Percentiles rank a stretch among this genome's conserved stretches.
Evolutionary conservation across 2,888 invertebrate species (phyloP).

Genomic region (Catocala nupta): DNA sequence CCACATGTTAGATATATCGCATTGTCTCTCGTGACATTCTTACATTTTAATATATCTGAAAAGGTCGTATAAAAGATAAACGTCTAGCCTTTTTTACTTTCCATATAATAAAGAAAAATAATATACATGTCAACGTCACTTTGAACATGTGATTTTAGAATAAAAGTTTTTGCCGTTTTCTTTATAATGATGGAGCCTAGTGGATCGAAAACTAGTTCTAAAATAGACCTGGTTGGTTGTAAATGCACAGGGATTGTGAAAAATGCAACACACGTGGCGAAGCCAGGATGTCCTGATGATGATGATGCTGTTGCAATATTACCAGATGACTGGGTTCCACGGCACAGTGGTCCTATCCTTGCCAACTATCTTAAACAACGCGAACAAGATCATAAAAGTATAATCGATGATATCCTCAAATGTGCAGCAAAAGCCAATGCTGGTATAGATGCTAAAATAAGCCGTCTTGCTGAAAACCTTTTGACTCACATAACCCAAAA

Average conservation of each 20-base stretch:
- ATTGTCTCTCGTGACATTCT: no score
- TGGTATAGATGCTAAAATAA: slow-evolving; percentile 64
- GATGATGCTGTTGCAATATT: slow-evolving; percentile 69
- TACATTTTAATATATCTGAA: no score
- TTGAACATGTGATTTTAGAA: no score
- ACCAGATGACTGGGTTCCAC: slow-evolving; percentile 71
- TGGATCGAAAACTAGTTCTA: slow-evolving; percentile 5
- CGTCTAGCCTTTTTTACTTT: no score
- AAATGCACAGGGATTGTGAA: not conserved
- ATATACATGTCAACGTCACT: no score
- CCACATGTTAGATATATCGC: no score
- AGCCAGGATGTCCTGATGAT: slow-evolving; percentile 67
- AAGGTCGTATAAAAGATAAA: no score
- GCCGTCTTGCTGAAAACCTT: slow-evolving; percentile 63
- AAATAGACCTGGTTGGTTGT: not conserved
- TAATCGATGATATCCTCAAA: slow-evolving; percentile 55
- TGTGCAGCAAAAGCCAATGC: slow-evolving; percentile 60
- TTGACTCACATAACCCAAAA: slow-evolving; percentile 65
- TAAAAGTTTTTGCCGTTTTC: no score
- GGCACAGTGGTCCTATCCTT: slow-evolving; percentile 66
- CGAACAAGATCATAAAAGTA: slow-evolving; percentile 59
- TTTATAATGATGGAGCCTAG: slow-evolving; percentile 10
- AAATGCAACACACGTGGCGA: slow-evolving; percentile 40
- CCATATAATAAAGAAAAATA: no score
- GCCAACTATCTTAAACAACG: slow-evolving; percentile 68